These are phyloP conservation scores for Notolabrus celidotus DNA, from an alignment of 2,797 vertebrate genomes.

Conservation along the genomic window DNA sequence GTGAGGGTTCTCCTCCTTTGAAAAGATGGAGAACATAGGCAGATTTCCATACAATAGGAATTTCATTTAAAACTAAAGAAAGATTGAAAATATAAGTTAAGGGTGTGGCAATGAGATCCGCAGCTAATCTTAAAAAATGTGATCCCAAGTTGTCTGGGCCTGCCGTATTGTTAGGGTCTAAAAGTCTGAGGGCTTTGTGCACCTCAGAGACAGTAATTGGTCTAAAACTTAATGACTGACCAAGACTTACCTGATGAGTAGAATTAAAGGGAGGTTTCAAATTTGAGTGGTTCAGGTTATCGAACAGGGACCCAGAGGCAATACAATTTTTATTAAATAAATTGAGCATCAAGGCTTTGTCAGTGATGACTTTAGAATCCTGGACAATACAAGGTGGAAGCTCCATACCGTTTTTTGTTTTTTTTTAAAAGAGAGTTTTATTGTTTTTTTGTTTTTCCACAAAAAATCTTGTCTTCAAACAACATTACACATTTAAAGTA, in stretches of 20 bases:
- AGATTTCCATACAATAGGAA: neutral
- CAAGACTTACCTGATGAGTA: accelerated
- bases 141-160: neutral
- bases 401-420: too few relatives aligned
- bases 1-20: neutral
- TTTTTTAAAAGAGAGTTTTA: too few relatives aligned
- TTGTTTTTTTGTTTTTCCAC: too few relatives aligned
- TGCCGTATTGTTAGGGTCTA: neutral
- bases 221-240: neutral
- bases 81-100: neutral
- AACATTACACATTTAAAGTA: too few relatives aligned
- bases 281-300: neutral
- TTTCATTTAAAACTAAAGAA: neutral
- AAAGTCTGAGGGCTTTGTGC: neutral
- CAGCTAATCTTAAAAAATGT: neutral
- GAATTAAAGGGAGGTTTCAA: neutral
- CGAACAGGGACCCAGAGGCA: neutral
- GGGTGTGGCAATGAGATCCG: neutral
- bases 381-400: too few relatives aligned
- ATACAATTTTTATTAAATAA: too few relatives aligned
- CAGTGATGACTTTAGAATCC: neutral
- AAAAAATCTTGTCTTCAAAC: too few relatives aligned
- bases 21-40: neutral
- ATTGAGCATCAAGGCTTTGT: neutral
- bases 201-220: neutral